Evolutionary conservation across 2,797 vertebrate genomes (phyloP), one percentile per base, ranked within the genome.

Genomic region (Gallinago stenura): DNA sequence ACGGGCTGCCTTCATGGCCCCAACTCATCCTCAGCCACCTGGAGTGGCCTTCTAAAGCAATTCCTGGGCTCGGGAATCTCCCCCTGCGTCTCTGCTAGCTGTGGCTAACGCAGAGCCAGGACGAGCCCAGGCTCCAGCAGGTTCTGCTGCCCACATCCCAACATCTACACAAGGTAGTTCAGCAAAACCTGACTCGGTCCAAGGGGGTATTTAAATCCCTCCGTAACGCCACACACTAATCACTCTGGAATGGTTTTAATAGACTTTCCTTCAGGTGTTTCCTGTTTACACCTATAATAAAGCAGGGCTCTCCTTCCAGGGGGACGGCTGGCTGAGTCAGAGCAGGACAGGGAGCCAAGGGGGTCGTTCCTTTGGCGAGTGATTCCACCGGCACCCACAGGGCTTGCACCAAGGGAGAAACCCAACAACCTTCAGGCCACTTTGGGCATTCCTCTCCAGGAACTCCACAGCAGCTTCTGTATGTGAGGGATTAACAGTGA

Each of bases 61-160:
- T 3, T 51, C 25, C 35, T 37, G 87, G 10, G 31, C 75, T 76
- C 65, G 31, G 37, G 51, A 64, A n/a, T 11, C 62, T 15, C 46
- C 25, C 4, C 19, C 56, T 30, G 19, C 0, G 0, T 7, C 64
- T 35, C 15, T 9, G 48, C 8, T 15, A 28, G 26, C 53, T 39
- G 48, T 72, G 56, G 43, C 33, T 22, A 39, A 10, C 0, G 6
- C 30, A 24, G 51, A 31, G 57, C 43, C 72, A 37, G 43, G 7
- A 1, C 3, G 13, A 3, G 31, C 4, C 50, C 37, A 45, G 15
- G 15, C 53, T 25, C 39, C 88, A 64, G 83, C 17, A 14, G 5
- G 4, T 39, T 12, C 20, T 33, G 48, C 72, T 22, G 5, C 30
- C 37, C 66, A 28, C 28, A 37, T 12, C 73, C 46, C 69, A 31